phyloP scores from a whole-genome alignment of 2,113 vertebrate genomes.

The Ictidomys tridecemlineatus region DNA sequence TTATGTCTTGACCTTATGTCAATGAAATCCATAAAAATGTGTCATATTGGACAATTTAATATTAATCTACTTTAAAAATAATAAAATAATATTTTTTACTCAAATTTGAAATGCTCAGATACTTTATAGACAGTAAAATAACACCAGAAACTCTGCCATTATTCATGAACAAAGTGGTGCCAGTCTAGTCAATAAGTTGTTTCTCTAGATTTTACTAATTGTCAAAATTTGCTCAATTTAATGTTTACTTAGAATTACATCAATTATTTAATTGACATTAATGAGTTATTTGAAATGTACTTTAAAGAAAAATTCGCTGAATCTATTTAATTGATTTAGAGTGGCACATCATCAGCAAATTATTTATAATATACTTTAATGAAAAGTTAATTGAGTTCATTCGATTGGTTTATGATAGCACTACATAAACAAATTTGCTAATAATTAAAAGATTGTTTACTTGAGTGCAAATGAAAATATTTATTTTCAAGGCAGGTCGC shows the following conservation, averaged over 20 bases:
- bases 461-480: slow-evolving; percentile 13
- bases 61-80: neutral
- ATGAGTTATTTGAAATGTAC: neutral
- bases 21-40: neutral
- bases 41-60: neutral
- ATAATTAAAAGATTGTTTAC: neutral
- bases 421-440: slow-evolving; percentile 7
- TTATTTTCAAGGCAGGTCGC: neutral
- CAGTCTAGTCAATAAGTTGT: neutral
- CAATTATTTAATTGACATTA: neutral
- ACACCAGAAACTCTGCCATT: neutral
- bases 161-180: neutral
- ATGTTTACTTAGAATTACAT: neutral
- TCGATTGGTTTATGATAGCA: neutral
- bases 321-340: slow-evolving; percentile 1
- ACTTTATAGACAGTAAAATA: neutral
- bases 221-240: neutral
- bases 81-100: neutral
- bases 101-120: neutral
- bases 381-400: slow-evolving; percentile 30
- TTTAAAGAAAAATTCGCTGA: neutral
- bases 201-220: neutral
- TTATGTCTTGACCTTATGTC: neutral
- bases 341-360: neutral
- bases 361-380: slow-evolving; percentile 28